Evolutionary conservation across 2,797 vertebrate species (phyloP).

Genomic region (Hoplostethus atlanticus): DNA sequence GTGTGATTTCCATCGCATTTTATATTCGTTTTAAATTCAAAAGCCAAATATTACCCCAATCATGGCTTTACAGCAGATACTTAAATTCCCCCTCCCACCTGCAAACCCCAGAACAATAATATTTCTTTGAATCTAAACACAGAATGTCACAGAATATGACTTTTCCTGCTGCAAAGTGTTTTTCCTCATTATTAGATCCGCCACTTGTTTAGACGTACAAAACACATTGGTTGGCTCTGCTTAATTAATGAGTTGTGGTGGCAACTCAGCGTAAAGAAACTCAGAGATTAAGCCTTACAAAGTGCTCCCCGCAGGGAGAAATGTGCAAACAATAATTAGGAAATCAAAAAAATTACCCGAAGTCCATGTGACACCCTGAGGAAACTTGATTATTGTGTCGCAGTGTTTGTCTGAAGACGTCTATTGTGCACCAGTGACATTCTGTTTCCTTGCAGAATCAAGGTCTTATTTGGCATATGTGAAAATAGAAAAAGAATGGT

Average conservation of each 20-base stretch:
- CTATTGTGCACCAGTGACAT: conserved; percentile 49
- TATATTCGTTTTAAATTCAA: not conserved
- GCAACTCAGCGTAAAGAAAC: conserved; percentile 51
- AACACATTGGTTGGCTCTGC: conserved; percentile 42
- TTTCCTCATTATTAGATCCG: conserved; percentile 35
- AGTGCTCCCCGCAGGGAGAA: conserved; percentile 54
- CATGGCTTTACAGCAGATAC: not conserved
- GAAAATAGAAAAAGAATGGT: conserved; percentile 10
- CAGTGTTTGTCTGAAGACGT: conserved; percentile 45
- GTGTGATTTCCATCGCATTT: conserved; percentile 1
- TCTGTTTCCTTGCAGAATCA: conserved; percentile 23
- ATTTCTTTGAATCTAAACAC: conserved; percentile 1
- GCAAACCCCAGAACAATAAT: not conserved
- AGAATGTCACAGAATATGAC: conserved; percentile 6
- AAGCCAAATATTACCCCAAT: not conserved
- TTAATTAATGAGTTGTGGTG: conserved; percentile 61
- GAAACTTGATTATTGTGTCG: conserved; percentile 57
- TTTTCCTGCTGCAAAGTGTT: conserved; percentile 13
- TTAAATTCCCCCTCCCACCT: not conserved
- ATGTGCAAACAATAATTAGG: conserved; percentile 60
- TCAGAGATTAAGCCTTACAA: conserved; percentile 61
- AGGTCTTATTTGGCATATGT: conserved; percentile 15
- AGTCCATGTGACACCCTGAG: conserved; percentile 50
- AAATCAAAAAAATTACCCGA: conserved; percentile 22
- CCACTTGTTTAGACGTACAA: conserved; percentile 37